phyloP scores from a whole-genome alignment of 2,888 invertebrate species.

The Caenorhabditis sp. region DNA sequence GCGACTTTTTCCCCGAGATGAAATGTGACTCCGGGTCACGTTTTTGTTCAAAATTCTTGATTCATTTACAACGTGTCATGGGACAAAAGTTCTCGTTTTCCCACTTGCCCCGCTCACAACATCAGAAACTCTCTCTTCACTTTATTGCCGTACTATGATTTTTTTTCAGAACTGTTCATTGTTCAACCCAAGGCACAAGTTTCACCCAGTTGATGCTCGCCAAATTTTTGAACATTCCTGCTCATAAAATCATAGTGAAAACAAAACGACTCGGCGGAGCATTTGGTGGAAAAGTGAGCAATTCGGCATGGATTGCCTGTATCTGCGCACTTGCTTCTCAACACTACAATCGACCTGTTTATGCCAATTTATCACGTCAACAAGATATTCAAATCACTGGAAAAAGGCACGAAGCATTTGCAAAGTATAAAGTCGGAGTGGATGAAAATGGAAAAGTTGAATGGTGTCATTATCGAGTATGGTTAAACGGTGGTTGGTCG shows the following conservation, averaged over 20 bases:
- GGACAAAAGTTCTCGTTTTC: no score
- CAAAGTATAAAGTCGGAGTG: slow-evolving; percentile 77
- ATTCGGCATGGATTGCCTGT: slow-evolving; percentile 34
- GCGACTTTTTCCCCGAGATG: no score
- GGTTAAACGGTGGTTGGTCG: slow-evolving; percentile 84
- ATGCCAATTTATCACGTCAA: slow-evolving; percentile 87
- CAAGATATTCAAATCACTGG: slow-evolving; percentile 91
- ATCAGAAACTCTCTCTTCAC: no score
- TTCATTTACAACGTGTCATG: no score
- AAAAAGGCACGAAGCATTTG: slow-evolving; percentile 85
- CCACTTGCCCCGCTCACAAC: no score
- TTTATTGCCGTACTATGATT: no score
- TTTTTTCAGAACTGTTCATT: slow-evolving; percentile 79
- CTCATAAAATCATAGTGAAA: slow-evolving; percentile 56
- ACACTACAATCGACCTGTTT: slow-evolving; percentile 77
- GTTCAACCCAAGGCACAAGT: slow-evolving; percentile 78
- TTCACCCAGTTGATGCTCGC: slow-evolving; percentile 49
- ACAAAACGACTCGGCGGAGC: slow-evolving; percentile 59
- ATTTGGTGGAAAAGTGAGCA: slow-evolving; percentile 60
- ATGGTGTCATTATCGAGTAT: slow-evolving; percentile 80
- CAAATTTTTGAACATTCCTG: slow-evolving; percentile 41
- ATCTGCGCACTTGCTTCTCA: slow-evolving; percentile 34
- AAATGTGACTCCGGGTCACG: no score
- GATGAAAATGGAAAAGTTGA: slow-evolving; percentile 80
- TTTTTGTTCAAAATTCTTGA: no score